Percentiles rank a stretch among this genome's conserved stretches.
Conservation (phyloP, 2,113 vertebrate species). For the Brachyhypopomus gauderio region DNA sequence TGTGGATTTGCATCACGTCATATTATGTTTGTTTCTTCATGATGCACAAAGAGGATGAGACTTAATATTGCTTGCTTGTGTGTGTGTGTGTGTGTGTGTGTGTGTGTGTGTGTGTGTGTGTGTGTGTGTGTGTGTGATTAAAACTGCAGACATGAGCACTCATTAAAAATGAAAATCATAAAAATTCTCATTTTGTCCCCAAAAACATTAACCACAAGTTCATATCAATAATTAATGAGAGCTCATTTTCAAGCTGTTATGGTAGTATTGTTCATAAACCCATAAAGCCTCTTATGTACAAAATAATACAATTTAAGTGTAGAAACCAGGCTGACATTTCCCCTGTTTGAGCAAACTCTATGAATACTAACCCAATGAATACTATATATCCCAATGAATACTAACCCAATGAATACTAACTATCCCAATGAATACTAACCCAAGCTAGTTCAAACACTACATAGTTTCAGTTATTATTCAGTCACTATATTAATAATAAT, state of each 20-base stretch:
- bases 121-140: neutral
- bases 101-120: constrained; percentile 13
- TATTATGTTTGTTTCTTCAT: neutral
- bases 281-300: neutral
- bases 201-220: neutral
- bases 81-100: constrained; percentile 13
- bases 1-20: too few relatives aligned
- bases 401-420: too few relatives aligned
- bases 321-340: too few relatives aligned
- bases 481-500: too few relatives aligned
- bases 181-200: constrained; percentile 13
- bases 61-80: neutral
- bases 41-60: neutral
- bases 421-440: too few relatives aligned
- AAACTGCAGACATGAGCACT: constrained; percentile 6
- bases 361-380: too few relatives aligned
- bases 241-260: constrained; percentile 2
- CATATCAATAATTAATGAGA: constrained; percentile 10
- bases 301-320: neutral
- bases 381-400: too few relatives aligned
- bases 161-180: constrained; percentile 42
- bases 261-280: neutral
- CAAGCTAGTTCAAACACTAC: too few relatives aligned
- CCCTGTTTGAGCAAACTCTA: too few relatives aligned
- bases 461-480: too few relatives aligned